phyloP scores from a whole-genome alignment of 2,888 invertebrate genomes.

The Hecatera dysodea region DNA sequence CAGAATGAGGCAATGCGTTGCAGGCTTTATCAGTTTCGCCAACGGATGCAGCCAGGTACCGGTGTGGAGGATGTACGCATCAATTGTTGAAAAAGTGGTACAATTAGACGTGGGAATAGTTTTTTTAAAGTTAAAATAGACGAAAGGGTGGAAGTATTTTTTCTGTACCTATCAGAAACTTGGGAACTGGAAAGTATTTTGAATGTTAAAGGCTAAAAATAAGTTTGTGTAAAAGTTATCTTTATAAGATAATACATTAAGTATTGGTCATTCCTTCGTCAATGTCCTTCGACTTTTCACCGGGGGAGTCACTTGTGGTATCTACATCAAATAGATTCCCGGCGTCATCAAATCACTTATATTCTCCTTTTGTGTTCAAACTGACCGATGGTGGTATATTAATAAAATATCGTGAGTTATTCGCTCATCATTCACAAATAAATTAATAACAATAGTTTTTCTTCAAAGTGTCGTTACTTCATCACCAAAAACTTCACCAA shows the following conservation, averaged over 20 bases:
- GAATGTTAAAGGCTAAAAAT: background rate
- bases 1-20: constrained; percentile 70
- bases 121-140: constrained; percentile 13
- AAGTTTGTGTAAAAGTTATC: background rate
- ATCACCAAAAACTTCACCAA: constrained; percentile 57
- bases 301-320: background rate
- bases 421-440: constrained; percentile 32
- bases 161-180: constrained; percentile 17
- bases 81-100: constrained; percentile 53
- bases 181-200: constrained; percentile 1
- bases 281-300: background rate
- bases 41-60: constrained; percentile 65
- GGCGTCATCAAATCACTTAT: constrained; percentile 17
- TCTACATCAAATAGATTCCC: background rate
- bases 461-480: constrained; percentile 32
- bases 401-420: constrained; percentile 18
- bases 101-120: constrained; percentile 46
- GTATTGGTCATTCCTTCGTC: background rate
- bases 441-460: constrained; percentile 28
- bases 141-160: constrained; percentile 33
- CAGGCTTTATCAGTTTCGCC: constrained; percentile 73
- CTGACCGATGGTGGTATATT: constrained; percentile 25
- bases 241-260: background rate
- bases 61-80: constrained; percentile 61
- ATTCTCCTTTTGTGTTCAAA: constrained; percentile 27